Base-by-base conservation (phyloP, 1,140 invertebrate genomes). In the Cryptotermes secundus region DNA sequence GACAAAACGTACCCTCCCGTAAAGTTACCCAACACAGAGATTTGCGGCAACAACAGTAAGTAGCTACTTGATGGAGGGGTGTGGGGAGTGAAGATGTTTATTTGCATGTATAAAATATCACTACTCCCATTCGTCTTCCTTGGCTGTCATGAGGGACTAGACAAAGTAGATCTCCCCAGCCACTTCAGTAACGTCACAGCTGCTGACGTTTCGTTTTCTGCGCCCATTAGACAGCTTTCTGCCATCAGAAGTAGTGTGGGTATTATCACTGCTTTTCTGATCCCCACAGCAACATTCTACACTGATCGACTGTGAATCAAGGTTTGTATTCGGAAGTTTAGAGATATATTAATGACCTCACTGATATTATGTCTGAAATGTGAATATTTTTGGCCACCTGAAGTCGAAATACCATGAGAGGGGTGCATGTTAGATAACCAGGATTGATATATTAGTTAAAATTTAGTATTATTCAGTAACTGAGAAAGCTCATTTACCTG, bases 81-180 rank as follows among this genome's bases (percentile, higher is more conserved):
- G 6, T 26, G 59, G 14, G n/a, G 14, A 72, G 59, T 26, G 59
- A n/a, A 31, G 16, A 59, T 59, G 26, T 72, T 72, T 31, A 72
- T 72, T 72, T 72, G 59, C 59, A 72, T 72, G 59, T 72, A 72
- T 72, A 72, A 72, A 72, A n/a, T 31, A 72, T 31, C 26, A 31
- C 59, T 7, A 1, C 59, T 26, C n/a, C 31, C 59, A n/a, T n/a
- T 72, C 59, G 59, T 72, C 59, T 72, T n/a, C 26, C 59, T 72
- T 16, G 4, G 59, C 59, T 72, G 59, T 72, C 59, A 72, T 6
- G 26, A n/a, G 26, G 31, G 7, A n/a, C 26, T 14, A 72, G 59
- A 72, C 59, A n/a, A 72, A 72, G 59, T 72, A 31, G 26, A 7
- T 9, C 59, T 31, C 59, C 26, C 59, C 6, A 72, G 59, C 59